A percentile compares a stretch with the other conserved stretches of the same genome.
phyloP scores from a whole-genome alignment of 1,140 invertebrate genomes.

The Cydia splendana region DNA sequence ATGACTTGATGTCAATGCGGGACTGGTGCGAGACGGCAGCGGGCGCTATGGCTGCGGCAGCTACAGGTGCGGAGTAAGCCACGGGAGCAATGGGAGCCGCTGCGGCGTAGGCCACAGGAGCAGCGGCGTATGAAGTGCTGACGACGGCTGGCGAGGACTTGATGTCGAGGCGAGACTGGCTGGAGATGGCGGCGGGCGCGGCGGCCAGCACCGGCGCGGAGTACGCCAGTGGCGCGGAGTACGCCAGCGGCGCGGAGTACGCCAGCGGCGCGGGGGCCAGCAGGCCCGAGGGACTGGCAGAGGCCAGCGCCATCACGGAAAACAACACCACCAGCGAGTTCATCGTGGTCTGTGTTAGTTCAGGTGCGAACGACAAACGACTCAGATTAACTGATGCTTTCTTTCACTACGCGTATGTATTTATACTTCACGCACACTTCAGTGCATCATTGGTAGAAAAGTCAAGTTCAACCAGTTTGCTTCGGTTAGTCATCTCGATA shows the following conservation, averaged over 20 bases:
- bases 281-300: slow-evolving; percentile 69
- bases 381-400: slow-evolving; percentile 68
- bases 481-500: slow-evolving; percentile 29
- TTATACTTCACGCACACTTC: slow-evolving; percentile 58
- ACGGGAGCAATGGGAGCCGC: slow-evolving; percentile 46
- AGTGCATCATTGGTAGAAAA: slow-evolving; percentile 53
- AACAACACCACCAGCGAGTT: slow-evolving; percentile 80
- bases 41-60: slow-evolving; percentile 28
- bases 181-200: slow-evolving; percentile 51
- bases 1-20: slow-evolving; percentile 34
- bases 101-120: slow-evolving; percentile 43
- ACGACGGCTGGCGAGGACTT: slow-evolving; percentile 58
- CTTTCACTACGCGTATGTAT: slow-evolving; percentile 56
- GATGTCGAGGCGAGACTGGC: slow-evolving; percentile 55
- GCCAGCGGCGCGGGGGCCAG: slow-evolving; percentile 44
- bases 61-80: slow-evolving; percentile 41
- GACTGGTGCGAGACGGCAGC: slow-evolving; percentile 33
- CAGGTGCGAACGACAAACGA: slow-evolving; percentile 56
- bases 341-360: slow-evolving; percentile 79
- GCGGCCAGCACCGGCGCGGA: slow-evolving; percentile 43
- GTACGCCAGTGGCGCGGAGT: slow-evolving; percentile 38
- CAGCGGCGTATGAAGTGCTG: slow-evolving; percentile 47
- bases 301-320: slow-evolving; percentile 77
- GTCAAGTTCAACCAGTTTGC: slow-evolving; percentile 64
- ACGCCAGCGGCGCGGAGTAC: slow-evolving; percentile 45